These are phyloP conservation scores for Piliocolobus tephrosceles DNA, from an alignment of 2,113 vertebrate genomes.

Conservation along the genomic window DNA sequence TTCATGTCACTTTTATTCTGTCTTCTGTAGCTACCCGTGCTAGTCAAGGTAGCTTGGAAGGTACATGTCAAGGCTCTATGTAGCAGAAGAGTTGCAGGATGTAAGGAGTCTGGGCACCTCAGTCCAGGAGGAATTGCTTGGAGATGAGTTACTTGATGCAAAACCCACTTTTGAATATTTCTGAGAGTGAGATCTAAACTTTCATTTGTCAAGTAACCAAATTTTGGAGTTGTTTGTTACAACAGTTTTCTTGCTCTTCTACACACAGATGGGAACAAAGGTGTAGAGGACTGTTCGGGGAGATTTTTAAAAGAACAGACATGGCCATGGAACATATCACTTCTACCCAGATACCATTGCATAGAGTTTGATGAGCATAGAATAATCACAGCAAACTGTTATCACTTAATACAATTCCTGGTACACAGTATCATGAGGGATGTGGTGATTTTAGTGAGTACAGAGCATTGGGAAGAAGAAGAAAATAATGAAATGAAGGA, in stretches of 20 bases:
- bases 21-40: neutral
- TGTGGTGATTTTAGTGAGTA: neutral
- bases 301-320: neutral
- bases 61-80: neutral
- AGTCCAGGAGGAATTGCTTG: neutral
- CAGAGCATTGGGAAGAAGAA: fast-evolving
- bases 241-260: neutral
- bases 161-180: neutral
- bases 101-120: neutral
- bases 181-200: neutral
- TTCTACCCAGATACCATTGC: neutral
- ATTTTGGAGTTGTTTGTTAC: neutral
- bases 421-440: neutral
- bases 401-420: neutral
- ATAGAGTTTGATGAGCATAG: neutral
- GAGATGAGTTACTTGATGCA: neutral
- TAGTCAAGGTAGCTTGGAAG: neutral
- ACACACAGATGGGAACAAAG: neutral
- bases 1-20: neutral
- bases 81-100: neutral
- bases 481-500: neutral
- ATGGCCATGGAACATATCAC: neutral
- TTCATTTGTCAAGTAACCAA: neutral
- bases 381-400: neutral
- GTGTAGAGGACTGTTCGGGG: neutral